Percentiles rank a stretch among this genome's conserved stretches.
phyloP scores from a whole-genome alignment of 2,888 invertebrate species.

The Gortyna flavago region DNA sequence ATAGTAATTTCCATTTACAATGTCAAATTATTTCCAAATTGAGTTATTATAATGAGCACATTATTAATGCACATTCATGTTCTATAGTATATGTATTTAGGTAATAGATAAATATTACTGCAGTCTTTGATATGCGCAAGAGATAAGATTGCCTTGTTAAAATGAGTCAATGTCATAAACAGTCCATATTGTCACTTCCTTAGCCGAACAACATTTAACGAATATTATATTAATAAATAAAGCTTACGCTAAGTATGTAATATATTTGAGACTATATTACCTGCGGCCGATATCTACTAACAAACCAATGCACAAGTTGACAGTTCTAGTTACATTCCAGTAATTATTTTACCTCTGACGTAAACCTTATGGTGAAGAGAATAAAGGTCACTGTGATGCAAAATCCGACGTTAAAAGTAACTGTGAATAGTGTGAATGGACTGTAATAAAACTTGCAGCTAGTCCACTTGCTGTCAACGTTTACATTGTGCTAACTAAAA shows the following conservation, averaged over 20 bases:
- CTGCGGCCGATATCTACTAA: not conserved
- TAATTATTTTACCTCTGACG: not conserved
- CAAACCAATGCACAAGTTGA: not conserved
- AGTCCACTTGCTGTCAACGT: not conserved
- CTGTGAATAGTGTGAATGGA: no score
- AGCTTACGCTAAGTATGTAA: conserved; percentile 40
- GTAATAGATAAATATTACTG: conserved; percentile 53
- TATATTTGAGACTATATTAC: conserved; percentile 52
- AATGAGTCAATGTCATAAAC: conserved; percentile 42
- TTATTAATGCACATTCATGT: conserved; percentile 28
- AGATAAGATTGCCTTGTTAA: conserved; percentile 50
- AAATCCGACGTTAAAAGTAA: no score
- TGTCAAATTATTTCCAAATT: conserved; percentile 10
- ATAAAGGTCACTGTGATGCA: not conserved
- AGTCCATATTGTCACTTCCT: conserved; percentile 21
- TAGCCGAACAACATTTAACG: conserved; percentile 34
- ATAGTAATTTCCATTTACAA: conserved; percentile 38
- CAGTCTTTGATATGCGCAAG: conserved; percentile 49
- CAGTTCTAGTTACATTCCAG: not conserved
- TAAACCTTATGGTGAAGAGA: not conserved
- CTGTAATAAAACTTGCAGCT: not conserved
- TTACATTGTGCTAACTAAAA: not conserved
- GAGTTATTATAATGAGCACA: not conserved
- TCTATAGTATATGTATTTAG: conserved; percentile 20
- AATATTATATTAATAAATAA: conserved; percentile 54